Evolutionary conservation across 2,888 invertebrate genomes (phyloP), one percentile per base, ranked within the genome.

Genomic region (Amiota mariae): DNA sequence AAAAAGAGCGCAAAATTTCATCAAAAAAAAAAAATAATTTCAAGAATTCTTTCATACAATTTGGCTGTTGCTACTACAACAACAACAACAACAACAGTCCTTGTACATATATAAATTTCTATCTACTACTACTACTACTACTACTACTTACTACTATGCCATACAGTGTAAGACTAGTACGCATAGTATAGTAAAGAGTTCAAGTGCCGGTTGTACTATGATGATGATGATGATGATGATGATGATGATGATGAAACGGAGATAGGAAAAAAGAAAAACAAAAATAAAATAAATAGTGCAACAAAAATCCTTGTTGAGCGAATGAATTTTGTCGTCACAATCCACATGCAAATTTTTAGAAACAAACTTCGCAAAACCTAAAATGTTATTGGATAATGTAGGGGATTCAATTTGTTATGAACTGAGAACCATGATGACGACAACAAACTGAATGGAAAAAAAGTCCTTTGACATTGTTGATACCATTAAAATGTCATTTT

Each of bases 401-500:
- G 36, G 36, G 36, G 8, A 36, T 6, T 4, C 6, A 36, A 36
- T 36, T 36, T 36, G 36, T 36, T 24, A 6, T 36, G 36, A 24
- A 24, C 24, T 3, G 3, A 2, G 2, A 24, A 24, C 24, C 24
- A 24, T 36, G 36, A 36, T 36, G 36, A 36, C 8, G 36, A 36
- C 36, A 36, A 36, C 3, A 24, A 24, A 36, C 6, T 36, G 36
- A 36, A 36, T 36, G 8, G 0, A 36, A 36, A 24, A 36, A 36
- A 36, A 36, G 36, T 36, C 6, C 36, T 36, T 36, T 36, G 36
- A 36, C 36, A 71, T 72, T 73, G 49, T 75, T 77, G 77, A 80
- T 81, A 81, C 84, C 77, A 81, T 82, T 82, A 82, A 81, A 87
- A 82, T 82, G 79, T 79, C 80, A 81, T 87, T 85, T 84, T 81